phyloP scores from a whole-genome alignment of 2,888 invertebrate genomes.

The Euzophera pinguis region DNA sequence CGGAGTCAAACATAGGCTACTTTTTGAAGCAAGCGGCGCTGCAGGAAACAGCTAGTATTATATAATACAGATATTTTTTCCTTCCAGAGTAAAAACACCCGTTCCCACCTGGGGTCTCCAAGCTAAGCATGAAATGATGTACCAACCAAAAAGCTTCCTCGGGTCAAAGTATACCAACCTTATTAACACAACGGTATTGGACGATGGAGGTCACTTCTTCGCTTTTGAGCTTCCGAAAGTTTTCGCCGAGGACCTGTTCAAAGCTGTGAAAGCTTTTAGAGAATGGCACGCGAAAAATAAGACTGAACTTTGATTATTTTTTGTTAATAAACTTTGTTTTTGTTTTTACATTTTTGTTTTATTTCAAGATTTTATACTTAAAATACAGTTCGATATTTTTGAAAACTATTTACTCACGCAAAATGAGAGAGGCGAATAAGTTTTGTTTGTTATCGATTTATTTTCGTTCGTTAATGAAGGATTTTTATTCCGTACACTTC shows the following conservation, averaged over 20 bases:
- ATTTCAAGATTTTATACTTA: too few relatives aligned
- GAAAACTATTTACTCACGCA: too few relatives aligned
- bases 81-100: slow-evolving; percentile 32
- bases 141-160: slow-evolving; percentile 78
- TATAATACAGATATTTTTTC: not conserved
- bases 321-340: slow-evolving; percentile 7
- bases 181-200: slow-evolving; percentile 80
- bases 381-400: too few relatives aligned
- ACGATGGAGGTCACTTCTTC: slow-evolving; percentile 91
- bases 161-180: slow-evolving; percentile 81
- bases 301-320: slow-evolving; percentile 38
- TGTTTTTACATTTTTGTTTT: too few relatives aligned
- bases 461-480: too few relatives aligned
- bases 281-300: slow-evolving; percentile 34
- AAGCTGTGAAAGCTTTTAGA: slow-evolving; percentile 47
- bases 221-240: slow-evolving; percentile 87
- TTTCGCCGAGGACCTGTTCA: slow-evolving; percentile 83
- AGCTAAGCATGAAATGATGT: slow-evolving; percentile 84
- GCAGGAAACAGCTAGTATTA: too few relatives aligned
- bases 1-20: too few relatives aligned
- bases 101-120: slow-evolving; percentile 85
- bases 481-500: too few relatives aligned
- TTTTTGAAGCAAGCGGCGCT: too few relatives aligned
- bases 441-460: too few relatives aligned
- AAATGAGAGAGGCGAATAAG: too few relatives aligned